Evolutionary conservation across 2,888 invertebrate species (phyloP), one percentile per base, ranked within the genome.

Genomic region (Zootermopsis nevadensis): DNA sequence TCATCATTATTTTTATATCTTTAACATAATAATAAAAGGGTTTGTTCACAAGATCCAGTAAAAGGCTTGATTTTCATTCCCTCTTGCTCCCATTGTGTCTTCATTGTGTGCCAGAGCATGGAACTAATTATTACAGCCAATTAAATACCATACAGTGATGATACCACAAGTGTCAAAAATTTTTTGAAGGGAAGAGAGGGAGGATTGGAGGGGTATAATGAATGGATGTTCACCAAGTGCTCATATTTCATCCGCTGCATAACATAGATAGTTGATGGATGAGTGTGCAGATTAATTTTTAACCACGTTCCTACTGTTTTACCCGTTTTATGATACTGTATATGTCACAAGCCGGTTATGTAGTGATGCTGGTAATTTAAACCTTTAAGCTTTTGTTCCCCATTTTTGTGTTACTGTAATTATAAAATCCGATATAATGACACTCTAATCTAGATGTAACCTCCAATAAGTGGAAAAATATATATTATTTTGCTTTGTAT

Each of bases 111-210:
- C 79, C 27, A 33, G 79, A 79, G 55, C 60, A 79, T 79, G 79
- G 35, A 79, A 79, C 79, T 79, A 79, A 79, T 79, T 79, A 79
- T 79, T 79, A 79, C 79, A 79, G 79, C 79, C 79, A 79, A 79
- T 79, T 79, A 79, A 79, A 79, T 79, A 79, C n/a, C 79, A 79
- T 66, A 79, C 79, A 79, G 60, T n/a, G 60, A 79, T 77, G 53
- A 48, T 53, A 48, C 27, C 79, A 66, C 79, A 79, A 79, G 79
- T 79, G 79, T 79, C 79, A 79, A 79, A 79, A 79, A 66, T 35
- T 79, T 55, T 79, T 60, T 74, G 74, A 38, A 74, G 74, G 74
- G 74, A 38, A 19, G n/a, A 38, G 31, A n/a, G 74, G 38, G 38
- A 74, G 74, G 60, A 60, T 12, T 42, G 60, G 79, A 35, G 55